Evolutionary conservation across 92 coral and sea anemone species (phyloP).

Genomic region (Actinernus sp.): DNA sequence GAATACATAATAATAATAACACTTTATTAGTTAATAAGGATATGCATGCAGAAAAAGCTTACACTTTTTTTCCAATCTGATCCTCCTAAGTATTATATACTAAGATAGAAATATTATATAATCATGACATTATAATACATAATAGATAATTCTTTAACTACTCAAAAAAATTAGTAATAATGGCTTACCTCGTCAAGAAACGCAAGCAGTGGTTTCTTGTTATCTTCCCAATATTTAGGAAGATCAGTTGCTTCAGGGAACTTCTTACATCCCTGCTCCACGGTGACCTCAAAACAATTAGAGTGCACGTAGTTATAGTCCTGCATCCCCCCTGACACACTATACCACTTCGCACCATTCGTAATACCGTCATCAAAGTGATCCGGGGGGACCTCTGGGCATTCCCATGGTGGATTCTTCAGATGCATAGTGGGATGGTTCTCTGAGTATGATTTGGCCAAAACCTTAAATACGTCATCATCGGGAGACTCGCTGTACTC

Average conservation of each 20-base stretch:
- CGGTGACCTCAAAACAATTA: constrained; percentile 94
- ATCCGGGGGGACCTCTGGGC: constrained; percentile 98
- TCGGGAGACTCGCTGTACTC: constrained; percentile 94
- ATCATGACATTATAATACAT: too few relatives aligned
- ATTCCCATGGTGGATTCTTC: constrained; percentile 99
- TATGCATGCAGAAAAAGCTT: too few relatives aligned
- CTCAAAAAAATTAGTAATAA: too few relatives aligned
- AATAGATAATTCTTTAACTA: too few relatives aligned
- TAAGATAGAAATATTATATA: too few relatives aligned
- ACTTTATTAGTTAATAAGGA: too few relatives aligned
- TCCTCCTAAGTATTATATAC: too few relatives aligned
- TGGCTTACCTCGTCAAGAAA: constrained; percentile 83
- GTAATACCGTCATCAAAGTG: constrained; percentile 96
- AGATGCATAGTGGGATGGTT: constrained; percentile 96
- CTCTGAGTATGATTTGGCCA: constrained; percentile 92
- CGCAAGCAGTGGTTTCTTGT: constrained; percentile 79
- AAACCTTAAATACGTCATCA: constrained; percentile 90
- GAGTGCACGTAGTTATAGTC: constrained; percentile 96
- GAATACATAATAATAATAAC: too few relatives aligned
- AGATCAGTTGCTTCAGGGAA: constrained; percentile 86
- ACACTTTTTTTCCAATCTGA: too few relatives aligned
- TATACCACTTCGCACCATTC: constrained; percentile 99
- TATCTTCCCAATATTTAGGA: constrained; percentile 93
- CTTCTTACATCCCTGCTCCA: constrained; percentile 98
- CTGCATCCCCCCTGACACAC: constrained; percentile 99